Evolutionary conservation across 2,797 vertebrate species (phyloP).

Genomic region (Sitta carolinensis): DNA sequence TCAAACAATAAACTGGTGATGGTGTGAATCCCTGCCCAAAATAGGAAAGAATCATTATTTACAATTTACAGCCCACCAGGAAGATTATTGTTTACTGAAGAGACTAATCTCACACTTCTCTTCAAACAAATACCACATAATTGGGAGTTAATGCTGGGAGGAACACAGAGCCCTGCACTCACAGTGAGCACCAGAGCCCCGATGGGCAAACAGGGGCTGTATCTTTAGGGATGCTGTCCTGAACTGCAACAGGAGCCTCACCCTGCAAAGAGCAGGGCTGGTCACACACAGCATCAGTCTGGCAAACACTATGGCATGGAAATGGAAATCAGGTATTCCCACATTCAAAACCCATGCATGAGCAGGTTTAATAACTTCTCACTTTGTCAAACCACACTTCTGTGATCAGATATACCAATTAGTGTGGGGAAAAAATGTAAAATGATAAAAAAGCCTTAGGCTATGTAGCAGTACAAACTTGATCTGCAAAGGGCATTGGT

Average conservation of each 20-base stretch:
- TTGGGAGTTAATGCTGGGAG: not conserved
- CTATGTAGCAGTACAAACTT: not conserved
- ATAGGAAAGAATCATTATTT: not conserved
- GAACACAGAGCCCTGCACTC: not conserved
- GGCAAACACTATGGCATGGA: not conserved
- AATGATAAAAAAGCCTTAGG: not conserved
- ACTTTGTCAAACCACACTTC: not conserved
- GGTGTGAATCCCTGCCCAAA: not conserved
- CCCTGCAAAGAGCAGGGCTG: not conserved
- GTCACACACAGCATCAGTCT: not conserved
- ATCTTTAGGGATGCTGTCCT: not conserved
- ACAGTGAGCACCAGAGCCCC: accelerated
- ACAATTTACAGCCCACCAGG: not conserved
- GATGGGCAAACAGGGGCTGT: not conserved
- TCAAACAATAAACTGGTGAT: not conserved
- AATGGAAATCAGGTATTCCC: not conserved
- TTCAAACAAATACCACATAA: not conserved
- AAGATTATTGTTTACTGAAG: not conserved
- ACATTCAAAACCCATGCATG: not conserved
- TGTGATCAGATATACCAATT: not conserved
- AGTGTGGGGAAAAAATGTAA: accelerated
- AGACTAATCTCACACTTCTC: not conserved
- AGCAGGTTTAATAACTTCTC: not conserved
- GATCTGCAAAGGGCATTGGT: not conserved
- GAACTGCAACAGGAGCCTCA: not conserved